These are phyloP conservation scores for Poeciliopsis paucimaculata DNA, from an alignment of 2,797 vertebrate genomes.

Conservation along the genomic window DNA sequence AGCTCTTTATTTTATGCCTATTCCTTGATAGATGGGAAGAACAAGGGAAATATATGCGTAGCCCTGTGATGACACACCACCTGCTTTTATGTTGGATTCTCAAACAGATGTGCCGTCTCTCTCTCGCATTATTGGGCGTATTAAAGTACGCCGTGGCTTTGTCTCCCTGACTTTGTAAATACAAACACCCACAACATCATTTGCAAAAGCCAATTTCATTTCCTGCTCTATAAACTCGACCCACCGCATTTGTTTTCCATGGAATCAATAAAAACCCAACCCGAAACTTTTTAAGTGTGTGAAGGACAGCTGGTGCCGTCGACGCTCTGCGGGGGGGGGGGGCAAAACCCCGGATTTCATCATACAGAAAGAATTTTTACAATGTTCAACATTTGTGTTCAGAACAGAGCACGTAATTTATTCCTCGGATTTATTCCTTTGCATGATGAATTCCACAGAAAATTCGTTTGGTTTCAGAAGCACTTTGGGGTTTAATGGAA, in stretches of 20 bases:
- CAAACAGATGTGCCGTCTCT: slow-evolving; percentile 65
- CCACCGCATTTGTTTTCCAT: slow-evolving; percentile 24
- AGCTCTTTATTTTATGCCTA: slow-evolving; percentile 48
- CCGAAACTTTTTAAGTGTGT: slow-evolving; percentile 4
- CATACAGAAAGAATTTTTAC: neutral
- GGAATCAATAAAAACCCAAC: slow-evolving; percentile 33
- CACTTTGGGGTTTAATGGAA: neutral
- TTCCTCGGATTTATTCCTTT: neutral
- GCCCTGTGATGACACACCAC: slow-evolving; percentile 63
- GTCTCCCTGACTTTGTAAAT: slow-evolving; percentile 51
- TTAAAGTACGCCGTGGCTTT: slow-evolving; percentile 55
- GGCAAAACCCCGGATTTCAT: slow-evolving; percentile 14
- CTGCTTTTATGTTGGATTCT: slow-evolving; percentile 76
- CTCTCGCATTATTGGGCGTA: slow-evolving; percentile 52
- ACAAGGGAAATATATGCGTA: slow-evolving; percentile 73
- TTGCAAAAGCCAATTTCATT: slow-evolving; percentile 54
- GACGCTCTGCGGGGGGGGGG: neutral
- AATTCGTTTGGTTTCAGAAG: neutral
- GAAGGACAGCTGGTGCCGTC: slow-evolving; percentile 5
- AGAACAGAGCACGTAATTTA: neutral
- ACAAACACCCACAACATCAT: slow-evolving; percentile 45
- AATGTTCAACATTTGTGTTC: neutral
- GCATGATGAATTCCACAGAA: neutral
- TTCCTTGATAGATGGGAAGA: slow-evolving; percentile 62
- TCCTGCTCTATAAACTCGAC: slow-evolving; percentile 49